phyloP scores from a whole-genome alignment of 2,888 invertebrate species.

The Mallateleia sp. region DNA sequence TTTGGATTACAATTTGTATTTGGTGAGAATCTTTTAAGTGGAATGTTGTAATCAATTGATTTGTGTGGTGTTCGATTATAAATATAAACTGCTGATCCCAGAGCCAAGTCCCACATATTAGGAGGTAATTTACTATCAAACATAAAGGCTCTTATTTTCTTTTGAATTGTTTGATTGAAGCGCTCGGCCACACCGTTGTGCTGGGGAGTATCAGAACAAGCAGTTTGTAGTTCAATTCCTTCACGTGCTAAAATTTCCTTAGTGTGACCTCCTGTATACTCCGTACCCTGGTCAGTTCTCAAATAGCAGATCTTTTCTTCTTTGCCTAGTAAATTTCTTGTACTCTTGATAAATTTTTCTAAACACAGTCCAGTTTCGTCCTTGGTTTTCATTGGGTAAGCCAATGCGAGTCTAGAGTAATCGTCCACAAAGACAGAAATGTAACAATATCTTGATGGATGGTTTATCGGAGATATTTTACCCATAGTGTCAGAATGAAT shows the following conservation, averaged over 20 bases:
- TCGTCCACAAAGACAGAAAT: conserved; percentile 71
- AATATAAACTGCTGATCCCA: conserved; percentile 3
- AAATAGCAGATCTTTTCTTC: conserved; percentile 30
- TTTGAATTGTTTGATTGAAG: conserved; percentile 16
- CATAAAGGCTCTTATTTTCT: conserved; percentile 19
- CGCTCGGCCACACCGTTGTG: conserved; percentile 62
- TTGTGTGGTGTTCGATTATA: conserved; percentile 17
- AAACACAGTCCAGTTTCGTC: neutral
- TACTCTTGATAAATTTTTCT: neutral
- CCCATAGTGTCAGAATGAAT: neutral
- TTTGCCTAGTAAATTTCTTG: conserved; percentile 1
- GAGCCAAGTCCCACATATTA: conserved; percentile 26
- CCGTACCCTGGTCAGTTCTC: conserved; percentile 39
- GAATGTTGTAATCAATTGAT: conserved; percentile 1
- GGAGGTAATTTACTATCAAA: conserved; percentile 9
- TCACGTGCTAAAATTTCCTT: neutral
- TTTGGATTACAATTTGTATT: neutral
- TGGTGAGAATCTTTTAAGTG: conserved; percentile 42
- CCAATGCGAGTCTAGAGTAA: conserved; percentile 71
- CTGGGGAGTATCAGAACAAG: conserved; percentile 62
- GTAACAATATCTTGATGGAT: neutral
- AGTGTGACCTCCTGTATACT: conserved; percentile 18
- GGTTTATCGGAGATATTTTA: neutral
- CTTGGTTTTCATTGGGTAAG: neutral
- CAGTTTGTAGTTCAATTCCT: conserved; percentile 6